phyloP scores from a whole-genome alignment of 2,113 vertebrate genomes.

The Cichladusa arquata region DNA sequence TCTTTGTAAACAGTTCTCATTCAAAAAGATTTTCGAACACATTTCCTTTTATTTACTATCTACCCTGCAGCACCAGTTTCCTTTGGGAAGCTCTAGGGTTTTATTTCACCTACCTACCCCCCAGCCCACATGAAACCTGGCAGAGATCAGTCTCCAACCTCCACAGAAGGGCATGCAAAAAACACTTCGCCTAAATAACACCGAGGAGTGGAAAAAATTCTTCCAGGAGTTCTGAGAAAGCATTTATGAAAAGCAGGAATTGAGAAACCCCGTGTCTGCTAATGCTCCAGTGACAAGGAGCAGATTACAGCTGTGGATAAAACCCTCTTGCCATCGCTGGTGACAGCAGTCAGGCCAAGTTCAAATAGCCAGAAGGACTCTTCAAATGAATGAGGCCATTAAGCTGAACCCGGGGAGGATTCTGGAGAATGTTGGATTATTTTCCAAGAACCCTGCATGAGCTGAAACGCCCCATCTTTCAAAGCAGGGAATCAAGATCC shows the following conservation, averaged over 20 bases:
- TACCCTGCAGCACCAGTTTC: background rate
- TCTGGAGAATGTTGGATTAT: background rate
- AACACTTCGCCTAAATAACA: background rate
- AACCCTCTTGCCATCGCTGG: background rate
- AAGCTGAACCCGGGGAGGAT: background rate
- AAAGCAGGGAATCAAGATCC: background rate
- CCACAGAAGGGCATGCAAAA: background rate
- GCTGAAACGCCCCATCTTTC: background rate
- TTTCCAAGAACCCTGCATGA: background rate
- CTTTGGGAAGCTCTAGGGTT: background rate
- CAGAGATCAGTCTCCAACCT: background rate
- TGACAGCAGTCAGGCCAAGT: background rate
- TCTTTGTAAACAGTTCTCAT: background rate
- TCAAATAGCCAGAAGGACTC: background rate
- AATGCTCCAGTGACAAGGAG: background rate
- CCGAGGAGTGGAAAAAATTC: background rate
- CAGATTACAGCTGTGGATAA: background rate
- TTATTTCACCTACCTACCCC: background rate
- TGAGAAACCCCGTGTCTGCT: background rate
- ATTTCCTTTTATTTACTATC: background rate
- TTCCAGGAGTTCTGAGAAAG: slow-evolving; percentile 4
- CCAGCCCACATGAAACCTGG: background rate
- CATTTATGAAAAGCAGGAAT: background rate
- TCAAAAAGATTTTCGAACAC: background rate
- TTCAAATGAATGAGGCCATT: background rate